Base-by-base conservation (phyloP, 2,888 invertebrate genomes). In the Ectemnius cavifrons region DNA sequence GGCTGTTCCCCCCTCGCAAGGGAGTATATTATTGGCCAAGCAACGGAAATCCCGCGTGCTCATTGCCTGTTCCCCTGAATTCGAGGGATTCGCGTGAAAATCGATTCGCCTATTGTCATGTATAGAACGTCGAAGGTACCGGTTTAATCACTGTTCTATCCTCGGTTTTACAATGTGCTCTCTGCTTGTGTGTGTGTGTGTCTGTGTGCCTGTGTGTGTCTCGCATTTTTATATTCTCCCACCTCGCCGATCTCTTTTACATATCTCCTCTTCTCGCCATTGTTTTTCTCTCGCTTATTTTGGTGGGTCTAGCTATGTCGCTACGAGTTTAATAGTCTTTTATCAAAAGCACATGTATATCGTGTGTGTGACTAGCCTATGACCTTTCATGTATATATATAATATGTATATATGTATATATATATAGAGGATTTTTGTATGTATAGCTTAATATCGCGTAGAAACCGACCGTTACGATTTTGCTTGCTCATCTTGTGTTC, bases 311-410 rank as follows among this genome's bases (percentile, higher is more conserved):
- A 84, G 80, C 84, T 87, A 87, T 37, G 37, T 52, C 77, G 75
- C 87, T 89, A 87, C 84, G 80, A 85, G 85, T 87, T 37, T 37
- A 88, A 88, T 88, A 89, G 83, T 88, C 82, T 87, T 83, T 89
- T 89, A 89, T 89, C 88, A 89, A 89, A 89, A 89, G 89, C 89
- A 89, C 89, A 88, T 89, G 89, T 89, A 89, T 89, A 88, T 83
- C 82, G 83, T 37, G 37, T 37, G 37, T 37, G 37, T 88, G 85
- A 84, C 86, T 87, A 88, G 76, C 87, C 87, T 89, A 89, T 83
- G 73, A 37, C 16, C 16, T 52, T 52, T 52, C 52, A 52, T 85
- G 85, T 86, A 80, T 84, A 81, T 87, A 86, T 85, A 85, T 87
- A 86, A 81, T 85, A 84, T 86, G 75, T 86, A 79, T 84, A 86